Evolutionary conservation across 1,140 invertebrate genomes (phyloP).

Genomic region (Drosophila persimilis): DNA sequence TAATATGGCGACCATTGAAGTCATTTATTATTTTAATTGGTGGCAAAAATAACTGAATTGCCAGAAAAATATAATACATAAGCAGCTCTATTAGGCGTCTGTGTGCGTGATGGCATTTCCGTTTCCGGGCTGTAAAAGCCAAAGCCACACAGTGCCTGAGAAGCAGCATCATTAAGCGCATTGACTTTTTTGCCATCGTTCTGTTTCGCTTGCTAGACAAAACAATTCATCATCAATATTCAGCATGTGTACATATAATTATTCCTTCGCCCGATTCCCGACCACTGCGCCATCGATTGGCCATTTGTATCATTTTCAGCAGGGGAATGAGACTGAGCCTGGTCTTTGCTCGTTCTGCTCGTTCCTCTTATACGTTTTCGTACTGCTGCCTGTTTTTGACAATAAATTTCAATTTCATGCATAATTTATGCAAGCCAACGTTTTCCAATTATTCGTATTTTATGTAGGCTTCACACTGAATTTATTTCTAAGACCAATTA

Average conservation of each 20-base stretch:
- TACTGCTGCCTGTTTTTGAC: conserved; percentile 23
- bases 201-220: conserved; percentile 15
- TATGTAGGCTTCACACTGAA: conserved; percentile 14
- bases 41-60: conserved; percentile 18
- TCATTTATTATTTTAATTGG: conserved; percentile 78
- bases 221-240: conserved; percentile 70
- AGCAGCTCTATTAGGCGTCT: conserved; percentile 4
- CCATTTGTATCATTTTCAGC: conserved; percentile 29
- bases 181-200: conserved; percentile 27
- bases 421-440: conserved; percentile 53
- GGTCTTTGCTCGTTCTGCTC: neutral
- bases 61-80: conserved; percentile 16
- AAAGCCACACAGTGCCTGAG: too few relatives aligned
- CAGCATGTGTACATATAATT: conserved; percentile 69
- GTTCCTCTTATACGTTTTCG: neutral
- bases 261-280: conserved; percentile 30
- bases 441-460: conserved; percentile 54
- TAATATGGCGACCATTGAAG: conserved; percentile 16
- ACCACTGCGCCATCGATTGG: conserved; percentile 45
- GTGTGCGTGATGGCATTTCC: conserved; percentile 38
- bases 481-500: too few relatives aligned
- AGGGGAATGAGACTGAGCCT: conserved; percentile 3
- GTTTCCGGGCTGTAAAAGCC: conserved; percentile 27
- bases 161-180: conserved; percentile 64
- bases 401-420: conserved; percentile 58